Evolutionary conservation across 2,888 invertebrate genomes (phyloP).

Genomic region (Phoenoteleia sp.): DNA sequence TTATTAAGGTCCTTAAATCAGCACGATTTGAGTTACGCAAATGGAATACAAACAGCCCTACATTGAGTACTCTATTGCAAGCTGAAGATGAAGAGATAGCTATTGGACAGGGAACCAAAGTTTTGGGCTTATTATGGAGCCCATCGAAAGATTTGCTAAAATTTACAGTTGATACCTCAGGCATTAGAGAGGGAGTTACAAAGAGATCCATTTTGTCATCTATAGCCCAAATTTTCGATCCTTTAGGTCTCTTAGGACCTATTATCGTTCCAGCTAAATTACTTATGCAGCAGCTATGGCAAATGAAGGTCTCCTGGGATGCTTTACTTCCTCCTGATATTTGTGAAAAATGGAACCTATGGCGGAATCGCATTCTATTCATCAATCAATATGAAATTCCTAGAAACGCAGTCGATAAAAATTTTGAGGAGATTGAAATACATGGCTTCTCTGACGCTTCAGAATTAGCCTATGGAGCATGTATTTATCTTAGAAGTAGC

Average conservation of each 20-base stretch:
- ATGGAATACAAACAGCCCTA: conserved; percentile 29
- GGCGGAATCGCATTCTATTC: not conserved
- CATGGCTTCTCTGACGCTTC: not conserved
- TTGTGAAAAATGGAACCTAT: not conserved
- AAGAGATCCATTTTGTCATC: not conserved
- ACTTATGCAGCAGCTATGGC: not conserved
- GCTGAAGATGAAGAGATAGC: not conserved
- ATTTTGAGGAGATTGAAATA: not conserved
- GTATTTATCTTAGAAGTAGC: not conserved
- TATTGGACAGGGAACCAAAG: not conserved
- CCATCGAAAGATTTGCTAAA: not conserved
- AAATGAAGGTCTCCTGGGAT: not conserved
- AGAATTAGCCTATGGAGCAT: not conserved
- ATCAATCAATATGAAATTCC: not conserved
- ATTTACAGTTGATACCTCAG: not conserved
- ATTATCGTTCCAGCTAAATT: not conserved
- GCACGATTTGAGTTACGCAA: conserved; percentile 44
- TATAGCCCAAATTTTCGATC: not conserved
- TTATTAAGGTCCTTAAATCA: conserved; percentile 22
- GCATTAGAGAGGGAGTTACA: not conserved
- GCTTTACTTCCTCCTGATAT: not conserved
- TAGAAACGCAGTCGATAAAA: not conserved
- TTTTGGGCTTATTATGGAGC: not conserved
- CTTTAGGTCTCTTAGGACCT: not conserved
- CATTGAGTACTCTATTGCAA: not conserved